A percentile compares a stretch with the other conserved stretches of the same genome.
phyloP scores from a whole-genome alignment of 2,113 vertebrate genomes.

The Octodon degus region DNA sequence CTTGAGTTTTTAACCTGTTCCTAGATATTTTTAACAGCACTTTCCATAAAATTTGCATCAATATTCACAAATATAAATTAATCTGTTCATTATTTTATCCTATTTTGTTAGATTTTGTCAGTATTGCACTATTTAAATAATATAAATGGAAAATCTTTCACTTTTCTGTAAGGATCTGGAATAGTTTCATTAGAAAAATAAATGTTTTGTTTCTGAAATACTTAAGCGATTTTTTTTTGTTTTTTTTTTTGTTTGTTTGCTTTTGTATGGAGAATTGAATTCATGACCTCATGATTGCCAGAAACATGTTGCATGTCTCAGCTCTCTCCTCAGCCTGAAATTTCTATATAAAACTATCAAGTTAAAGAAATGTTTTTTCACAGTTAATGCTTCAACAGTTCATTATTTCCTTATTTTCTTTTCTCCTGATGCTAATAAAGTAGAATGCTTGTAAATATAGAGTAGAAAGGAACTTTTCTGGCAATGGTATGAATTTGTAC shows the following conservation, averaged over 20 bases:
- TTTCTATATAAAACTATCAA: not conserved
- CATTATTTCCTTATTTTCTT: not conserved
- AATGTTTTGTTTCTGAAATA: not conserved
- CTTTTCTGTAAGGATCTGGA: not conserved
- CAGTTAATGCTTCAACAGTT: not conserved
- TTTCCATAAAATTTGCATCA: not conserved
- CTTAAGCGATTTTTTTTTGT: not conserved
- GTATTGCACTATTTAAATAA: not conserved
- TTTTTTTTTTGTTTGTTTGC: no score
- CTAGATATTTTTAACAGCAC: not conserved
- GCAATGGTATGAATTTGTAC: not conserved
- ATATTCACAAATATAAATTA: not conserved
- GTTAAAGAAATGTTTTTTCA: not conserved
- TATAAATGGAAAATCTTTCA: not conserved
- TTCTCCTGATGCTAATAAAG: not conserved
- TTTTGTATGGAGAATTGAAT: no score
- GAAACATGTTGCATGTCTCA: no score
- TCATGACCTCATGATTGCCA: no score
- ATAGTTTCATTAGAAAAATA: not conserved
- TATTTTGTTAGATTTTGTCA: constrained; percentile 4
- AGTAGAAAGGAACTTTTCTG: not conserved
- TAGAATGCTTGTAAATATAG: not conserved
- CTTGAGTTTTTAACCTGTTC: not conserved
- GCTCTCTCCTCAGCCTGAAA: not conserved
- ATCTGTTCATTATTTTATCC: not conserved